Base-by-base conservation (phyloP, 2,113 vertebrate species). In the Australoheros scitulus region DNA sequence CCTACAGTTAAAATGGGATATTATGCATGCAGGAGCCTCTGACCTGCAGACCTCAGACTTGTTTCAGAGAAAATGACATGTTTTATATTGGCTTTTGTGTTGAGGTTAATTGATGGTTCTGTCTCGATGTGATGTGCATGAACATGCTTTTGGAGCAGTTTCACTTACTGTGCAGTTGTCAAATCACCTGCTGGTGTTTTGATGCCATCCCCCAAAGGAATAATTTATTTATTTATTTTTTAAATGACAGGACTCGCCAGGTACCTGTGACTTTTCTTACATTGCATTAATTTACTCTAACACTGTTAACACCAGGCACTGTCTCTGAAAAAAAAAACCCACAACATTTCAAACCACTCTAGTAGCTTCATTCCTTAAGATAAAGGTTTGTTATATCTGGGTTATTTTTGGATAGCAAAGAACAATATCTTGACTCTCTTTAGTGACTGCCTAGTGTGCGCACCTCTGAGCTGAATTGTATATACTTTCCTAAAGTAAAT, bases 21-120 rank as follows among this genome's bases (percentile, higher is more conserved):
- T 84, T 78, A 86, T 84, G 55, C 83, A 86, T 75, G 80, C 78
- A 57, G 58, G 32, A 82, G 77, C 63, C 72, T 61, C 65, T 83
- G 77, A 87, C 76, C 80, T 41, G 9, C 72, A 72, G 76, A 86
- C 80, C 81, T 70, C 59, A 11, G 61, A 34, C 77, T 79, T 57
- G 77, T 79, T 85, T 76, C 47, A 76, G 43, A 77, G 24, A 52
- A 86, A 82, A 84, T 55, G 3, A 59, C 36, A 82, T 80, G 29
- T 79, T 85, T 88, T 80, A 83, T 65, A 11, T 15, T 55, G 34
- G 24, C 43, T 58, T 77, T 72, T 86, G 60, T 57, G 26, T 22
- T 3, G 56, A 79, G 87, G 81, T 88, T 89, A 87, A 87, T 83
- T 88, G 79, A 87, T 77, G 81, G 81, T 63, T 72, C 59, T 70